phyloP scores from a whole-genome alignment of 1,140 invertebrate species.

The Melipona quadrifasciata region DNA sequence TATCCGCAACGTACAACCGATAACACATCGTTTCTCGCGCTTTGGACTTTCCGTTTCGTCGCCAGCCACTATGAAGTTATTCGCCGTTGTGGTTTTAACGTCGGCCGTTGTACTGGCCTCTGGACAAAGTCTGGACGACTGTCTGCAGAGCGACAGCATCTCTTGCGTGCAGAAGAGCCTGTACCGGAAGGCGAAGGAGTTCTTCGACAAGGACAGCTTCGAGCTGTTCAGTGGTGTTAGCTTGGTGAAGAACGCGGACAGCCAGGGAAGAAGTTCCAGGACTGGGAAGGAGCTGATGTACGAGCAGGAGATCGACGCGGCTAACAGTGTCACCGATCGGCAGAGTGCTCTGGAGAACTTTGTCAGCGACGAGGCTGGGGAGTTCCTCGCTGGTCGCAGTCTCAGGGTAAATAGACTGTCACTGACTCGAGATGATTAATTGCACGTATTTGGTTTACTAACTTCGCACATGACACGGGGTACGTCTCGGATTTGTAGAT shows the following conservation, averaged over 20 bases:
- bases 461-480: not conserved
- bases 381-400: conserved; percentile 84
- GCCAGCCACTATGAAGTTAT: conserved; percentile 61
- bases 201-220: conserved; percentile 84
- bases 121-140: conserved; percentile 80
- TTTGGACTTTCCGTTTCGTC: not conserved
- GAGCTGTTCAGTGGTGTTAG: conserved; percentile 84
- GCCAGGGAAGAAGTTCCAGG: conserved; percentile 75
- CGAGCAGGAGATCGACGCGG: conserved; percentile 81
- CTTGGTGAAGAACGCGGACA: conserved; percentile 80
- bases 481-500: conserved; percentile 66
- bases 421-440: no score
- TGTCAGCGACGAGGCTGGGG: conserved; percentile 81
- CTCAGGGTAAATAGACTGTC: conserved; percentile 72
- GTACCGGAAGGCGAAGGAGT: conserved; percentile 84
- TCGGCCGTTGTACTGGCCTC: conserved; percentile 63
- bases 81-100: conserved; percentile 61
- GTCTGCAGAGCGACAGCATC: conserved; percentile 85
- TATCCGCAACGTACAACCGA: no score
- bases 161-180: conserved; percentile 85
- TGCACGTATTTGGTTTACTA: not conserved
- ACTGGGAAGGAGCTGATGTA: conserved; percentile 77
- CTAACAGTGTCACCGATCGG: conserved; percentile 81
- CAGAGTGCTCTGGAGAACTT: conserved; percentile 85
- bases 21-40: not conserved